Evolutionary conservation across 2,888 invertebrate genomes (phyloP), one percentile per base, ranked within the genome.

Genomic region (Drosophila neoperkinsi): DNA sequence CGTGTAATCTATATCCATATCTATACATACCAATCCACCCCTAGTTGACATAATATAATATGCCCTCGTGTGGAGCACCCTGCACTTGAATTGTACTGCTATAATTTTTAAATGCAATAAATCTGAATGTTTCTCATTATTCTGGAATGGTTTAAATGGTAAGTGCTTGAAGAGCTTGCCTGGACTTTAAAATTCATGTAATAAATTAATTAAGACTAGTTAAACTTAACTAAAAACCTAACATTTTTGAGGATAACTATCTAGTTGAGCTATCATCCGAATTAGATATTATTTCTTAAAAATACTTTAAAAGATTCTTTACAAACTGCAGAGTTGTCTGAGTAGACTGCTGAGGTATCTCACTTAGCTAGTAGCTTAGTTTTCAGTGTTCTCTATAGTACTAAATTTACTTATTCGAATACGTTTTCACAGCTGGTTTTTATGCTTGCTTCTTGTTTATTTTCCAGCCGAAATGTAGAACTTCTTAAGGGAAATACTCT

Each of bases 51-150:
- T 13, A 34, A 50, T 31, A 18, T 4, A 5, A 56, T 43, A 50
- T 43, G 50, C 31, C 56, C 71, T 43, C 25, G 28, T 60, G 16
- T 60, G 50, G n/a, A 67, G 62, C 76, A 76, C 75, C 7, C 10
- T 69, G 74, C 71, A 70, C 74, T 53, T 16, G 43, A 58, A 38
- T 53, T 75, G 51, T 64, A 28, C 74, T 62, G 36, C 53, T 53
- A 31, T 18, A 13, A 21, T 5, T 36, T 53, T 11, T 51, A 18
- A 25, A 30, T 25, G 13, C 51, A 83, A 78, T 78, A 71, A 85
- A 82, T 28, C 46, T 71, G 21, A 71, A 51, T n/a, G n/a, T 25
- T 30, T 61, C 9, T 41, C 13, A 57, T 66, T 31, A 25, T 55
- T 68, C 18, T 5, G 18, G 13, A 10, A 41, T 16, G 30, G 25